Evolutionary conservation across 2,113 vertebrate genomes (phyloP).

Genomic region (Vulpes lagopus): DNA sequence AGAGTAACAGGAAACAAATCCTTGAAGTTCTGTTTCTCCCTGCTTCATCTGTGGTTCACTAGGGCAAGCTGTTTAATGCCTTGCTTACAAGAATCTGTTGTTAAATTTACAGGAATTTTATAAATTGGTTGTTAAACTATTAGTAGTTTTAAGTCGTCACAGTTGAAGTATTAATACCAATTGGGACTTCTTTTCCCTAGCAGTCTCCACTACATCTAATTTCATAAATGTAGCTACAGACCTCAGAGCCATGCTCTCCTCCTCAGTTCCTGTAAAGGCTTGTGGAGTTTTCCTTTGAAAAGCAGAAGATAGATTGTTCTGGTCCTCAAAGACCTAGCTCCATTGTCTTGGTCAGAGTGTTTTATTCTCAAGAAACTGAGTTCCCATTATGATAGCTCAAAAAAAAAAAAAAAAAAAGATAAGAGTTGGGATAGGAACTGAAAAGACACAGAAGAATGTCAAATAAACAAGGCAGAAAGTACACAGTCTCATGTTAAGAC

Average conservation of each 20-base stretch:
- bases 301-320: not conserved
- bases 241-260: not conserved
- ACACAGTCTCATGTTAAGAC: not conserved
- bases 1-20: not conserved
- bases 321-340: not conserved
- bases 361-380: constrained; percentile 24
- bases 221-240: not conserved
- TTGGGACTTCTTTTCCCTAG: not conserved
- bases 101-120: constrained; percentile 2
- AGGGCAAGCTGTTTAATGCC: not conserved
- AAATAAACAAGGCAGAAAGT: not conserved
- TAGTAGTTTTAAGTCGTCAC: not conserved
- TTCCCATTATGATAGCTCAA: not conserved
- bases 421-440: not conserved
- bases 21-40: not conserved
- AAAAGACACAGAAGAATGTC: not conserved
- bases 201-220: not conserved
- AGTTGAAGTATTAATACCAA: not conserved
- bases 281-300: not conserved
- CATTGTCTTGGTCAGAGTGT: not conserved
- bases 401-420: not conserved
- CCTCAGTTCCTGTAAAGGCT: not conserved
- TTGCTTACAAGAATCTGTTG: not conserved
- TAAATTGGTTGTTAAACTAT: not conserved
- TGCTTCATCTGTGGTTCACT: no score